These are phyloP conservation scores for Trachelus troglodyta DNA, from an alignment of 2,888 invertebrate genomes.

Conservation along the genomic window DNA sequence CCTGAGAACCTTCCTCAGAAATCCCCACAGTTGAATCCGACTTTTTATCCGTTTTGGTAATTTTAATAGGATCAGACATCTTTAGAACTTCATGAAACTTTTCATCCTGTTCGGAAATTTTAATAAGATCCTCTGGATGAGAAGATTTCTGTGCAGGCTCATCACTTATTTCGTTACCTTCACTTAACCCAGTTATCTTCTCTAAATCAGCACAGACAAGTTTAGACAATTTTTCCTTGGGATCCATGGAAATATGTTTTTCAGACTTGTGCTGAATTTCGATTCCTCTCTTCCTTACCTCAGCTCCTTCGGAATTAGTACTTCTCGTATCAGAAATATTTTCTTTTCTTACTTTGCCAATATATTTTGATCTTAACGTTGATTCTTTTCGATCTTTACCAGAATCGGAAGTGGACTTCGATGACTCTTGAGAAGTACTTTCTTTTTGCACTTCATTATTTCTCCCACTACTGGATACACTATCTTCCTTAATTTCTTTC, in stretches of 20 bases:
- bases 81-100: not conserved
- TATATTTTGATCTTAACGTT: not conserved
- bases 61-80: not conserved
- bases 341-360: not conserved
- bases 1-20: not conserved
- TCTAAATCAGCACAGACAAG: not conserved
- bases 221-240: not conserved
- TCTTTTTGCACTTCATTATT: not conserved
- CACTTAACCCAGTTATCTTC: not conserved
- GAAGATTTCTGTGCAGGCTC: not conserved
- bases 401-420: not conserved
- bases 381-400: not conserved
- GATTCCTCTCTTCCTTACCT: not conserved
- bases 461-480: not conserved
- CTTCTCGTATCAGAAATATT: not conserved
- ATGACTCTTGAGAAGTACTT: not conserved
- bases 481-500: constrained; percentile 27
- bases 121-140: not conserved
- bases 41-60: not conserved
- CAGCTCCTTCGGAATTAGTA: not conserved
- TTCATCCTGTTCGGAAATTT: constrained; percentile 1
- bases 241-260: not conserved
- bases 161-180: not conserved
- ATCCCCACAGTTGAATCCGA: not conserved
- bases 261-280: not conserved